Conservation (phyloP, 2,888 invertebrate species). For the Ophioninae sp. region DNA sequence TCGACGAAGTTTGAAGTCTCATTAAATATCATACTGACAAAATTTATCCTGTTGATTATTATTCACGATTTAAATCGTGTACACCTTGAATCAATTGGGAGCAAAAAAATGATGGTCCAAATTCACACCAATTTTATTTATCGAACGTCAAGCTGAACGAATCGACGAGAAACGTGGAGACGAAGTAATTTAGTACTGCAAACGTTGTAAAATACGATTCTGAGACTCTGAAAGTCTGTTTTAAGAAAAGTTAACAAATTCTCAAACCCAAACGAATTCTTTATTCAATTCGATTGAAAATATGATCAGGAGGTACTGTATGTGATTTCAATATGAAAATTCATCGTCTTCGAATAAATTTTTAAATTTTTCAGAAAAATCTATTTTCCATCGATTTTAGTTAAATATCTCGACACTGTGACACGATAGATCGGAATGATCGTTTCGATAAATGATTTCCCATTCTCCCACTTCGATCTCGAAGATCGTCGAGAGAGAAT, state of each 20-base stretch:
- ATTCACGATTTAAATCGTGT: neutral
- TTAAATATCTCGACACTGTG: neutral
- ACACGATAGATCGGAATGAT: conserved; percentile 20
- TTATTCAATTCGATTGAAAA: conserved; percentile 30
- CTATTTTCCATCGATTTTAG: conserved; percentile 1
- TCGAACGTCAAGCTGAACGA: neutral
- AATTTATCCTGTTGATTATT: neutral
- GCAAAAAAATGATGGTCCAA: conserved; percentile 9
- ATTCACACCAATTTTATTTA: conserved; percentile 17
- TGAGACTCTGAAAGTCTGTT: conserved; percentile 36
- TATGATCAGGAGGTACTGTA: neutral
- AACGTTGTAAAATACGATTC: conserved; percentile 25
- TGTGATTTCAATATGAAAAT: conserved; percentile 7
- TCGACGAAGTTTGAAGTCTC: neutral
- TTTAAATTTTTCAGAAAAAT: neutral
- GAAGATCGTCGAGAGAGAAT: conserved; percentile 33
- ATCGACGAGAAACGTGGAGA: conserved; percentile 11
- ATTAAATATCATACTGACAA: neutral
- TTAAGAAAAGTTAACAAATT: conserved; percentile 27
- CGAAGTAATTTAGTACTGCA: conserved; percentile 26
- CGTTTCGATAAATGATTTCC: conserved; percentile 47
- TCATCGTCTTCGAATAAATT: neutral
- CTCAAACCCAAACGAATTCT: conserved; percentile 28
- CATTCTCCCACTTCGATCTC: conserved; percentile 28
- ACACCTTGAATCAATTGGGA: neutral